Evolutionary conservation across 2,113 vertebrate genomes (phyloP).

Genomic region (Carassius gibelio): DNA sequence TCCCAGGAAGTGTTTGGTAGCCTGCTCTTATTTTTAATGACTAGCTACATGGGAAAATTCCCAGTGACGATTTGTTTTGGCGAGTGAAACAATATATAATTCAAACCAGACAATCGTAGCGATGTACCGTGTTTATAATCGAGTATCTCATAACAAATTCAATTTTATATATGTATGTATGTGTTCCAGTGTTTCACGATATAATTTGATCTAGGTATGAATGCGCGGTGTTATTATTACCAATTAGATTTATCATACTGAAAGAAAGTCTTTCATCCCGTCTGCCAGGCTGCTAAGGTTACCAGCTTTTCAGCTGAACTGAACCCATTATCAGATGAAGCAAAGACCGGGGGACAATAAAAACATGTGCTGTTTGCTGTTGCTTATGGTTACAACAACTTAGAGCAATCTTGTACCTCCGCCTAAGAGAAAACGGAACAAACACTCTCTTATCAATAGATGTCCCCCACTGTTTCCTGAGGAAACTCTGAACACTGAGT

Average conservation of each 20-base stretch:
- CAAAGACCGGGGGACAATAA: background rate
- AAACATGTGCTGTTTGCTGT: constrained; percentile 37
- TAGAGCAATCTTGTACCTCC: background rate
- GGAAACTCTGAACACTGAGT: background rate
- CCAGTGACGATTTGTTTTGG: background rate
- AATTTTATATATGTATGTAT: background rate
- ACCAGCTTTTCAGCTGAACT: background rate
- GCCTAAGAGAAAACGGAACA: constrained; percentile 37
- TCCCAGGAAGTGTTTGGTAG: no score
- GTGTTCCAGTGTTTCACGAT: background rate
- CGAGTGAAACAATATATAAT: background rate
- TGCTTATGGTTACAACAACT: constrained; percentile 34
- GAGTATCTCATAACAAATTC: background rate
- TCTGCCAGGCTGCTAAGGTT: background rate
- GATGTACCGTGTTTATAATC: background rate
- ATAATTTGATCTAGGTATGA: constrained; percentile 11
- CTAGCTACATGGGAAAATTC: constrained; percentile 2
- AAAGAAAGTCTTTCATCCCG: background rate
- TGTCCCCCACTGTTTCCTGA: background rate
- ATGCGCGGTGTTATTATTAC: background rate
- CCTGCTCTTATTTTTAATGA: background rate
- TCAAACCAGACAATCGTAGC: background rate
- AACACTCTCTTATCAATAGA: constrained; percentile 46
- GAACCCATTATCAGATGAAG: constrained; percentile 13
- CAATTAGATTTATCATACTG: background rate